Evolutionary conservation across 2,113 vertebrate genomes (phyloP).

Genomic region (Tinamus guttatus): DNA sequence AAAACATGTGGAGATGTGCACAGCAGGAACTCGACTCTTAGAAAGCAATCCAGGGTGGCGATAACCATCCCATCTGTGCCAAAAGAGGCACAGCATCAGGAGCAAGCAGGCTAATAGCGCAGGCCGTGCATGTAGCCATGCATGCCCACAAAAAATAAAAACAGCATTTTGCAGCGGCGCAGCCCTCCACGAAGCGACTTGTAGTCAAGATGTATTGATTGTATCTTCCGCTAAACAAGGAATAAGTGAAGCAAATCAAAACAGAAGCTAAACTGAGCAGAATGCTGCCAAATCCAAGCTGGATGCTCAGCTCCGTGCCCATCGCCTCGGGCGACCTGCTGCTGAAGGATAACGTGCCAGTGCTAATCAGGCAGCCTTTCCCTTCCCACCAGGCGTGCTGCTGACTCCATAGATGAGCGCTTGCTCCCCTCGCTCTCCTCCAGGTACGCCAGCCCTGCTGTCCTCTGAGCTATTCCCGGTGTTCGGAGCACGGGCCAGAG

Average conservation of each 20-base stretch:
- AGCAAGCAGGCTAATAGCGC: background rate
- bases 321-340: constrained; percentile 15
- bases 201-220: constrained; percentile 46
- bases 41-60: background rate
- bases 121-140: background rate
- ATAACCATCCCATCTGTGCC: background rate
- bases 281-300: background rate
- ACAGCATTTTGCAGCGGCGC: background rate
- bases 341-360: constrained; percentile 15
- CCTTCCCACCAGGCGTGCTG: constrained; percentile 20
- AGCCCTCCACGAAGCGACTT: background rate
- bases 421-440: background rate
- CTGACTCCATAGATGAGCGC: constrained; percentile 13
- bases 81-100: background rate
- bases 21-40: background rate
- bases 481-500: background rate
- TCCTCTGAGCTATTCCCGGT: background rate
- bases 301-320: background rate
- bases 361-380: constrained; percentile 50
- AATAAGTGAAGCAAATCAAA: constrained; percentile 56
- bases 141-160: background rate
- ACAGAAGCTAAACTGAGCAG: constrained; percentile 35
- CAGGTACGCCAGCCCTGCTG: background rate
- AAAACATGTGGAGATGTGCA: background rate
- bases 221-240: constrained; percentile 17